A percentile compares a stretch with the other conserved stretches of the same genome.
These are phyloP conservation scores for Loxodonta africana DNA, from an alignment of 2,113 vertebrate genomes.

Conservation along the genomic window DNA sequence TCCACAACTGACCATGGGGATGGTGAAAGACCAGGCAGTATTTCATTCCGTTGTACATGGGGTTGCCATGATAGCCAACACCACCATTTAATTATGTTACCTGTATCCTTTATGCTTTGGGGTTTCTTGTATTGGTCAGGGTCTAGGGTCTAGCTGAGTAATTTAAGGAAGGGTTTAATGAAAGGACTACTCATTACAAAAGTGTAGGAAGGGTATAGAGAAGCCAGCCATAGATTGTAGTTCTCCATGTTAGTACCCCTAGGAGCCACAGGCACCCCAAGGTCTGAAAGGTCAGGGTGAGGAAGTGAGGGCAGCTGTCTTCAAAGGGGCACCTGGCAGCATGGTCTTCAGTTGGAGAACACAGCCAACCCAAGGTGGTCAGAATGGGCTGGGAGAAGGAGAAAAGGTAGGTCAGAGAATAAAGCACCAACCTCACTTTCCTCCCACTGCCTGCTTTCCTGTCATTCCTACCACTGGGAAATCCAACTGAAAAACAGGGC, in stretches of 20 bases:
- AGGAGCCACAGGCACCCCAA: neutral
- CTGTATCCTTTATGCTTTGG: neutral
- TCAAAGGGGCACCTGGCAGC: neutral
- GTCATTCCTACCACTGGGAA: neutral
- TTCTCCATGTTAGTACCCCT: neutral
- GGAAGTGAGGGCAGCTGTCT: neutral
- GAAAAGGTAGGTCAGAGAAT: neutral
- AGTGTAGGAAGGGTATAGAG: neutral
- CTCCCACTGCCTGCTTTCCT: neutral
- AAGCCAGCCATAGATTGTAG: neutral
- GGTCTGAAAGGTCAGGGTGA: neutral
- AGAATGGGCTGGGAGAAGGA: fast-evolving
- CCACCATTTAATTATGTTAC: no score
- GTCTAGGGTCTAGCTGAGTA: neutral
- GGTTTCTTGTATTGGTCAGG: neutral
- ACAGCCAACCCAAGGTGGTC: neutral
- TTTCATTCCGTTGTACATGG: no score
- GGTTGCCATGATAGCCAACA: no score
- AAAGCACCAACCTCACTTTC: neutral
- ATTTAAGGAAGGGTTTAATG: neutral
- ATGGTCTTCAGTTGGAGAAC: neutral
- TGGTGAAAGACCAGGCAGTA: no score
- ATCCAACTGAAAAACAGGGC: neutral
- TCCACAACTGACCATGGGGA: no score
- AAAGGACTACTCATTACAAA: neutral